These are phyloP conservation scores for Noctua comes DNA, from an alignment of 2,888 invertebrate genomes.

Conservation along the genomic window DNA sequence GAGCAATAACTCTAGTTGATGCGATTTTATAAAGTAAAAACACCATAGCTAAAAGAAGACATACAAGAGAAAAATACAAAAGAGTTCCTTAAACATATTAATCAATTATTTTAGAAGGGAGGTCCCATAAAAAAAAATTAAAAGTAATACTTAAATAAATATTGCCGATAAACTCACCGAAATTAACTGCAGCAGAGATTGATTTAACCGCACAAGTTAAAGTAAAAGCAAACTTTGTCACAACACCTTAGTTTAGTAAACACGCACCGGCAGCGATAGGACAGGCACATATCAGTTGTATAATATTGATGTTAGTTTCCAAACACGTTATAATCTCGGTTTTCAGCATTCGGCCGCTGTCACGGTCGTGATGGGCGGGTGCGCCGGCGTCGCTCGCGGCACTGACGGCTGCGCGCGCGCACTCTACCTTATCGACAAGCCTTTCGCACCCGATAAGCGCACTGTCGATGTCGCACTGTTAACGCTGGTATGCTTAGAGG, in stretches of 20 bases:
- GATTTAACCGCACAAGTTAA: slow-evolving; percentile 74
- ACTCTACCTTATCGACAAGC: slow-evolving; percentile 82
- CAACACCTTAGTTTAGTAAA: slow-evolving; percentile 83
- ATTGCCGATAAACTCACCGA: slow-evolving; percentile 53
- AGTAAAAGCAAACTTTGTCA: slow-evolving; percentile 78
- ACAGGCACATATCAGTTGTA: slow-evolving; percentile 80
- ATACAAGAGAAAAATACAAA: background rate
- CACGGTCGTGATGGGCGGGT: slow-evolving; percentile 67
- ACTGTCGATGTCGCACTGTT: slow-evolving; percentile 75
- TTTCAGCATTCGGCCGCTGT: slow-evolving; percentile 56
- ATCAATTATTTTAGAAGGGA: background rate
- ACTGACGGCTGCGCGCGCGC: slow-evolving; percentile 81
- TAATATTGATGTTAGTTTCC: slow-evolving; percentile 78
- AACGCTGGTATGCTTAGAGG: slow-evolving; percentile 60
- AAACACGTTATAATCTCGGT: slow-evolving; percentile 70
- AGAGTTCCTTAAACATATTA: background rate
- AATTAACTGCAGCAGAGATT: slow-evolving; percentile 55
- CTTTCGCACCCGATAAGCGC: slow-evolving; percentile 84
- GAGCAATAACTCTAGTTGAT: background rate
- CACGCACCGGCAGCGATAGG: slow-evolving; percentile 74
- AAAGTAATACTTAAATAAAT: background rate
- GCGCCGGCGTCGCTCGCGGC: slow-evolving; percentile 81
- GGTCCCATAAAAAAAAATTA: background rate
- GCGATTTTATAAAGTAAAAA: background rate
- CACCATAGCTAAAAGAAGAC: background rate